Conservation (phyloP, 53 echinoderm and acorn worm species). For the Apostichopus leukothele region DNA sequence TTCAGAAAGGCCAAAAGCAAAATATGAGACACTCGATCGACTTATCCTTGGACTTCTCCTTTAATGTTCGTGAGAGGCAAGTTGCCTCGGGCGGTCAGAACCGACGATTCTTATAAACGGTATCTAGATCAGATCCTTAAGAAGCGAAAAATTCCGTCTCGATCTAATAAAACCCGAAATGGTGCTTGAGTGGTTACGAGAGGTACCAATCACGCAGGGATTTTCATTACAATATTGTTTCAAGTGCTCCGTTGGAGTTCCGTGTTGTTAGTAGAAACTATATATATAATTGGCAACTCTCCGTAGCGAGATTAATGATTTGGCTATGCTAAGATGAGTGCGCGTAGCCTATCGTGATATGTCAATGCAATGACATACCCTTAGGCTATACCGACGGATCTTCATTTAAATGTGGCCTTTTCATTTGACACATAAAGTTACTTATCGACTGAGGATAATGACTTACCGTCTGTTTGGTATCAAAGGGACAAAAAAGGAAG, state of each 20-base stretch:
- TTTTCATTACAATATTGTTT: neutral
- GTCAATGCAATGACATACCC: neutral
- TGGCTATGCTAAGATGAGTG: no score
- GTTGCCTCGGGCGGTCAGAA: slow-evolving; percentile 35
- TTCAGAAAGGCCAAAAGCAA: no score
- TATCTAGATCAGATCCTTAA: slow-evolving; percentile 36
- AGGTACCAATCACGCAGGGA: neutral
- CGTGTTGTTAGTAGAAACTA: neutral
- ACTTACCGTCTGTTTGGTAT: neutral
- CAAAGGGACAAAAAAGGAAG: neutral
- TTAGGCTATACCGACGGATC: neutral
- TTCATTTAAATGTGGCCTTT: neutral
- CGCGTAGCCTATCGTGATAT: neutral
- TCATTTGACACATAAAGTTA: neutral
- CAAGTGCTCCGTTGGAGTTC: neutral
- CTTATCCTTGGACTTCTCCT: neutral
- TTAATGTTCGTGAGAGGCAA: neutral
- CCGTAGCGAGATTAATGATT: no score
- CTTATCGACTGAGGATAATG: neutral
- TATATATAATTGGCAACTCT: no score
- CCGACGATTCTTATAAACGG: slow-evolving; percentile 15
- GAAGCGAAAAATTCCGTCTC: slow-evolving; percentile 13
- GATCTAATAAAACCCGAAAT: slow-evolving; percentile 15
- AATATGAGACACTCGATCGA: neutral
- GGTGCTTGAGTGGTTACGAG: slow-evolving; percentile 15